Evolutionary conservation across 2,888 invertebrate genomes (phyloP), one percentile per base, ranked within the genome.

Genomic region (Philopedon plagiatum): DNA sequence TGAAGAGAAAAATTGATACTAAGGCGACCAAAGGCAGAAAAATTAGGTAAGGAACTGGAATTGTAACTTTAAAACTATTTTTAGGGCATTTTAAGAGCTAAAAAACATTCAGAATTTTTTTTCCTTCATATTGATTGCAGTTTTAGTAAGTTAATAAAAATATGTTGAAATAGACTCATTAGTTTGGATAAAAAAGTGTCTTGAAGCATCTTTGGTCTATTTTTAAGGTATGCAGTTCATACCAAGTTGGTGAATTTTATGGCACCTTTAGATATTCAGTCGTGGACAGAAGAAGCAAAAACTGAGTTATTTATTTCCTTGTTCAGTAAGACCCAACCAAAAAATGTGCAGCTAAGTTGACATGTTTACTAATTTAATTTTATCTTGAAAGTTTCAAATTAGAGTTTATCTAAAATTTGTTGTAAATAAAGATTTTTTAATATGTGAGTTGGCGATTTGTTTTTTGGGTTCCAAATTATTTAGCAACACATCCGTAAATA

Each of bases 11-110:
- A 85, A 92, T 98, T 0, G 98, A 99, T 82, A 96, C 96, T 0
- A 92, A 92, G 83, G 97, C 98, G 0, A 96, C 97, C 4, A 99
- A 99, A 86, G 99, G 98, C 0, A 89, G 98, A 69, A 95, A 94
- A 86, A 90, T 98, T 60, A 90, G 95, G 81, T 70, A 23, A 34
- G 26, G n/a, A 18, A 39, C 1, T 37, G 8, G 19, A 34, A 19
- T 15, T 15, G n/a, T n/a, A n/a, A n/a, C n/a, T n/a, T n/a, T n/a
- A n/a, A n/a, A n/a, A 9, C 9, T 51, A 23, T 7, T 46, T 46
- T 46, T 46, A 15, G n/a, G n/a, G n/a, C 15, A 13, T 9, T 18
- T 13, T 46, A 18, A 23, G n/a, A n/a, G n/a, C n/a, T n/a, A n/a
- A n/a, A n/a, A n/a, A n/a, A n/a, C n/a, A n/a, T n/a, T n/a, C n/a